Evolutionary conservation across 2,113 vertebrate species (phyloP).

Genomic region (Parotia lawesii): DNA sequence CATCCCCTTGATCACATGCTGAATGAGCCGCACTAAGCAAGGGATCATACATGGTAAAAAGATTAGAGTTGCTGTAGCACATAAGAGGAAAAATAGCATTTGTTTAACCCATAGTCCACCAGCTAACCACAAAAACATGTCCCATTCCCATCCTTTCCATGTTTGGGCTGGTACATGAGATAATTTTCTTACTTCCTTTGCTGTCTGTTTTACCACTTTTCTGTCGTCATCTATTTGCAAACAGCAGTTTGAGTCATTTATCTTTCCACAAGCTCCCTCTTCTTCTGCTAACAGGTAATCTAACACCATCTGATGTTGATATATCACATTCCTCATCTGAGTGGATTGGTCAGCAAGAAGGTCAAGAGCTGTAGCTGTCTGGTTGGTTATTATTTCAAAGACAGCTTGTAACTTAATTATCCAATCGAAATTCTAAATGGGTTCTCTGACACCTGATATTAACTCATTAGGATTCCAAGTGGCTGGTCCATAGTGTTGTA

Average conservation of each 20-base stretch:
- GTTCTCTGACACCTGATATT: neutral
- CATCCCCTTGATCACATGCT: neutral
- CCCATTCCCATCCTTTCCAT: neutral
- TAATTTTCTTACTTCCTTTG: neutral
- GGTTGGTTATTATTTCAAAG: neutral
- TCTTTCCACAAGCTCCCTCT: neutral
- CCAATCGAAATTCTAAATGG: neutral
- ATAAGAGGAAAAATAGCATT: neutral
- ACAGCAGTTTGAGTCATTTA: neutral
- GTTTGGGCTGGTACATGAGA: neutral
- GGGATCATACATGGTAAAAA: neutral
- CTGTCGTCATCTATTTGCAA: neutral
- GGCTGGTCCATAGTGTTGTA: neutral
- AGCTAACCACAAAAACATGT: neutral
- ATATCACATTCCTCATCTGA: accelerated
- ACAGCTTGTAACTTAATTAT: neutral
- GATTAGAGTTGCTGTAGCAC: neutral
- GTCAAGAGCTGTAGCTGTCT: neutral
- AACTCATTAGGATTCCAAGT: neutral
- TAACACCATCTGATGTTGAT: neutral
- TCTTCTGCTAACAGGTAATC: neutral
- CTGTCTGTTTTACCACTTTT: neutral
- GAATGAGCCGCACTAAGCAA: neutral
- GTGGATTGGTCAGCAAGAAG: neutral
- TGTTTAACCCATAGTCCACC: neutral